Evolutionary conservation across 2,888 invertebrate species (phyloP).

Genomic region (Drosophila gaucha): DNA sequence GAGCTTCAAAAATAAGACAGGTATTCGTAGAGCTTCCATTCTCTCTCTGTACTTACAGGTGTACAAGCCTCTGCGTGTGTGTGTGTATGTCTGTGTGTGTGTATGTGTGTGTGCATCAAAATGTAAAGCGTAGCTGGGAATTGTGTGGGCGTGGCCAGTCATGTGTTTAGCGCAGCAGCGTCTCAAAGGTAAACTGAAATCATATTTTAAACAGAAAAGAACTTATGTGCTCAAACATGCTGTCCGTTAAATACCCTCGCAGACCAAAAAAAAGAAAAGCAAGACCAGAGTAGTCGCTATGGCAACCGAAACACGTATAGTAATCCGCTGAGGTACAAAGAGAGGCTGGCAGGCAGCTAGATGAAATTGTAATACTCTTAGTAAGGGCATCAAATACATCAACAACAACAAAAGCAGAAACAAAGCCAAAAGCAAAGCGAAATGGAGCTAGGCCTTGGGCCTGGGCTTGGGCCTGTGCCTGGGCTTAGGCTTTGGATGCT

Average conservation of each 20-base stretch:
- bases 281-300: too few relatives aligned
- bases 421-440: slow-evolving; percentile 36
- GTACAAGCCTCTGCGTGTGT: background rate
- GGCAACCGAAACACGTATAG: too few relatives aligned
- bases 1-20: slow-evolving; percentile 30
- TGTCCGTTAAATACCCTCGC: background rate
- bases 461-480: background rate
- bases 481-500: background rate
- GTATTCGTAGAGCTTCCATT: slow-evolving; percentile 8
- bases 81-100: background rate
- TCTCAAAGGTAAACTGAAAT: slow-evolving; percentile 31
- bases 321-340: too few relatives aligned
- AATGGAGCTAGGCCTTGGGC: background rate
- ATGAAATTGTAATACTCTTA: background rate
- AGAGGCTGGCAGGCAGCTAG: background rate
- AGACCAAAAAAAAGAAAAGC: too few relatives aligned
- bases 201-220: slow-evolving; percentile 30
- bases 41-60: background rate
- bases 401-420: slow-evolving; percentile 24
- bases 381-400: background rate
- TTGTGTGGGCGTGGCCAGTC: slow-evolving; percentile 52
- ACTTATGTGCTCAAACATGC: background rate
- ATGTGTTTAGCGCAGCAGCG: slow-evolving; percentile 38
- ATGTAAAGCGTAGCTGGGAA: slow-evolving; percentile 44
- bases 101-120: slow-evolving; percentile 12